A percentile compares a stretch with the other conserved stretches of the same genome.
These are phyloP conservation scores for Hapalemur alaotrensis DNA, from an alignment of 2,797 vertebrate genomes.

Conservation along the genomic window DNA sequence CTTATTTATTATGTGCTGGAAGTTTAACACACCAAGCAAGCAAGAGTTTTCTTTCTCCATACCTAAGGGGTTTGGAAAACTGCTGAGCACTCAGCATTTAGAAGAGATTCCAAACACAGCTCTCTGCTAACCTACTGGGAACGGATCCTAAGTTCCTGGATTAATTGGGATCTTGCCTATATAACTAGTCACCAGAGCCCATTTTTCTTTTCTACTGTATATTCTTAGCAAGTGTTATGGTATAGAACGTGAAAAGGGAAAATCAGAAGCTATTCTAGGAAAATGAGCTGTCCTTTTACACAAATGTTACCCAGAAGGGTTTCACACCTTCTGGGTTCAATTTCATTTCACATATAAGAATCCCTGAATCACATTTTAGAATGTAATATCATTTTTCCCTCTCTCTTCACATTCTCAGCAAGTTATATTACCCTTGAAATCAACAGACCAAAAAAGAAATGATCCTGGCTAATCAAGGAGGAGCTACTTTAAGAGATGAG, in stretches of 20 bases:
- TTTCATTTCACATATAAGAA: constrained; percentile 22
- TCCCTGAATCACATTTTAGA: neutral
- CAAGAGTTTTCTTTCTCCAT: neutral
- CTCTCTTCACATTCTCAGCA: neutral
- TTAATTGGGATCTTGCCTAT: constrained; percentile 9
- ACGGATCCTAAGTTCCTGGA: neutral
- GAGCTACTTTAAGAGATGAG: neutral
- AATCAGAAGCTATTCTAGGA: neutral
- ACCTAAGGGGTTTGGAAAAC: neutral
- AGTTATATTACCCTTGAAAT: constrained; percentile 44
- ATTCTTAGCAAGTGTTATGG: neutral
- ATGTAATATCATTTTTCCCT: neutral
- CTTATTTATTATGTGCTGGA: neutral
- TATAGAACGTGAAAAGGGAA: neutral
- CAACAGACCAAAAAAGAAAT: constrained; percentile 35
- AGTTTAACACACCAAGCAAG: neutral
- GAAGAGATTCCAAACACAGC: neutral
- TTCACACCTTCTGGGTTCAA: neutral
- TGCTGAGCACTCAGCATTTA: neutral
- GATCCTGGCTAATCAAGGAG: neutral
- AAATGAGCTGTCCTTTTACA: neutral
- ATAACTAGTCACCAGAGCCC: neutral
- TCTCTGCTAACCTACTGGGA: constrained; percentile 16
- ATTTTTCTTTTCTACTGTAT: neutral
- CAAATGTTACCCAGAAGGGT: neutral